These are phyloP conservation scores for Cepaea nemoralis DNA, from an alignment of 1,140 invertebrate genomes.

Conservation along the genomic window DNA sequence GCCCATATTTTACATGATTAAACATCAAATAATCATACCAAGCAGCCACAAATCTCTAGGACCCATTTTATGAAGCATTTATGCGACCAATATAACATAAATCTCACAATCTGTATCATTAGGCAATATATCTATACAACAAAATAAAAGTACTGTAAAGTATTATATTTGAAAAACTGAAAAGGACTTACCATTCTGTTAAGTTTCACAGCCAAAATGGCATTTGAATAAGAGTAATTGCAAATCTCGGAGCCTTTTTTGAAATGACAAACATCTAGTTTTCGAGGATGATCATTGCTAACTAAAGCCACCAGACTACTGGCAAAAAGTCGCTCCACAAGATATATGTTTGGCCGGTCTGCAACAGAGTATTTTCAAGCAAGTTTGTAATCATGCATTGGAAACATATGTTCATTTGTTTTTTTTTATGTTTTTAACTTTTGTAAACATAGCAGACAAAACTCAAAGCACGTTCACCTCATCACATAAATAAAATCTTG, in stretches of 20 bases:
- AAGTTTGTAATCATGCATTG: neutral
- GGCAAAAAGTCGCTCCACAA: constrained; percentile 96
- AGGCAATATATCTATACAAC: too few relatives aligned
- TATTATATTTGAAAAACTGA: neutral
- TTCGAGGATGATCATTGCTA: constrained; percentile 89
- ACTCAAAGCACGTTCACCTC: neutral
- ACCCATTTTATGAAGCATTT: too few relatives aligned
- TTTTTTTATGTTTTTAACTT: neutral
- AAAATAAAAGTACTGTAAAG: too few relatives aligned
- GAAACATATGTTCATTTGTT: neutral
- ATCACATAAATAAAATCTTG: too few relatives aligned
- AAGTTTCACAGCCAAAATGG: constrained; percentile 94
- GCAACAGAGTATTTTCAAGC: neutral
- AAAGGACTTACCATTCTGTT: constrained; percentile 87
- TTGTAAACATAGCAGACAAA: neutral
- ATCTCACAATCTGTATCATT: too few relatives aligned
- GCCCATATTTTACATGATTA: too few relatives aligned
- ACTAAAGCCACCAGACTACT: constrained; percentile 97
- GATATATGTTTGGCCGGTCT: constrained; percentile 89
- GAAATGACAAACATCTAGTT: constrained; percentile 96
- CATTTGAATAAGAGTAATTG: constrained; percentile 97
- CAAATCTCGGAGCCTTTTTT: constrained; percentile 99
- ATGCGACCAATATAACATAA: too few relatives aligned
- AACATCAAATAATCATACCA: too few relatives aligned
- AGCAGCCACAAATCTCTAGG: too few relatives aligned